Evolutionary conservation across 1,140 invertebrate species (phyloP), one percentile per base, ranked within the genome.

Genomic region (Leptinotarsa defecta): DNA sequence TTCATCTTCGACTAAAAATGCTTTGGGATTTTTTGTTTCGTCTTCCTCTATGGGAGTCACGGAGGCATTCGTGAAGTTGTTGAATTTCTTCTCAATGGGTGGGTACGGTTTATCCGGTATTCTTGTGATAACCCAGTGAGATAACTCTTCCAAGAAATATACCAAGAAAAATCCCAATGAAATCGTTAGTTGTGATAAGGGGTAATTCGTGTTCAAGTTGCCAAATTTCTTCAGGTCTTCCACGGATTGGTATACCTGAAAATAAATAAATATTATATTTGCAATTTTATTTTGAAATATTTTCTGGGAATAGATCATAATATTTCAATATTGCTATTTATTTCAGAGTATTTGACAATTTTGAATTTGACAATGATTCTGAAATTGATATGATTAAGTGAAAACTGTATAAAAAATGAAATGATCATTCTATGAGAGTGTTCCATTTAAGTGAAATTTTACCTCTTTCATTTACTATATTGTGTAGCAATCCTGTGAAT

Each of bases 111-210:
- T 48, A 27, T 68, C 52, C 8, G 68, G 65, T 52, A 69, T 20
- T 68, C 67, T 74, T 8, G 65, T 63, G 15, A 74, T 69, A n/a
- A 81, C 74, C 82, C 83, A 86, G 27, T 85, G 81, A 1, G 80
- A 81, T 15, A 89, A 73, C 80, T 91, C 90, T 84, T 91, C 90
- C 27, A 90, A 75, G 75, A 91, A 87, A 79, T 91, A 91, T 4
- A 91, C 86, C 11, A 89, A 79, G 79, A 91, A 91, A 80, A 91
- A 91, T 13, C 90, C 91, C 34, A 86, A 75, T 52, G 89, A 91
- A 43, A 89, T 85, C 3, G 89, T 83, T 22, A 91, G 79, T 79
- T 91, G 90, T 1, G 89, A 86, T 43, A 84, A 76, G 3, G 85
- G 80, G 90, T 87, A 78, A 69, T 83, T 48, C 80, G 78, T 15